Base-by-base conservation (phyloP, 2,888 invertebrate genomes). In the Geophilus truncorum region DNA sequence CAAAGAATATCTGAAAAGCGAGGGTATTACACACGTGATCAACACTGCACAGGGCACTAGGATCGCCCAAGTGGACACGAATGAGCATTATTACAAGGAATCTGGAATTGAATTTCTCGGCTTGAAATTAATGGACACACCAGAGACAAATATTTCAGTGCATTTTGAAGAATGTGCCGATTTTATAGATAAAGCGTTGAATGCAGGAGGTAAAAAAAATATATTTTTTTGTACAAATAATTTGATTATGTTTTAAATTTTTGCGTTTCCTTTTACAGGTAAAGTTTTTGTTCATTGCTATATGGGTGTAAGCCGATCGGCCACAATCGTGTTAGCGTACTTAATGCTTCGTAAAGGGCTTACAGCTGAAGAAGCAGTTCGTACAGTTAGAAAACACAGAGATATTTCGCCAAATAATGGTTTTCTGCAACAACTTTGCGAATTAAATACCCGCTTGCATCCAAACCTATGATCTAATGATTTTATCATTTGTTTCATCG, bases 21-120 rank as follows among this genome's bases (percentile, higher is more conserved):
- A 94, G 89, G 92, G 94, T 79, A 91, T 95, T 81, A 95, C 94
- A 83, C 94, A 95, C 86, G 92, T 96, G n/a, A 88, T 96, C 78
- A 96, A 96, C 87, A 92, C 94, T 25, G 95, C 95, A 0, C 93
- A 94, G 86, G 95, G 95, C 62, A 91, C 90, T 83, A 91, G 92
- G n/a, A 93, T 91, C 87, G 93, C 92, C 1, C 93, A 93, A 87
- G 94, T 95, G 77, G 92, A 94, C 86, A 94, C 94, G 0, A 92
- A 91, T 84, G 90, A 91, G 85, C 88, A 91, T 80, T 94, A 92
- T 87, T 95, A 95, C 87, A 89, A 90, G 82, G 92, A 92, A 85
- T 91, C 91, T 84, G 89, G 90, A 23, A 92, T 92, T 83, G 89
- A 90, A 84, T 95, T 94, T 87, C 90, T 93, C 86, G 95, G 95